Percentiles rank a stretch among this genome's conserved stretches.
These are phyloP conservation scores for Lepidotrigona ventralis DNA, from an alignment of 1,140 invertebrate species.

Conservation along the genomic window DNA sequence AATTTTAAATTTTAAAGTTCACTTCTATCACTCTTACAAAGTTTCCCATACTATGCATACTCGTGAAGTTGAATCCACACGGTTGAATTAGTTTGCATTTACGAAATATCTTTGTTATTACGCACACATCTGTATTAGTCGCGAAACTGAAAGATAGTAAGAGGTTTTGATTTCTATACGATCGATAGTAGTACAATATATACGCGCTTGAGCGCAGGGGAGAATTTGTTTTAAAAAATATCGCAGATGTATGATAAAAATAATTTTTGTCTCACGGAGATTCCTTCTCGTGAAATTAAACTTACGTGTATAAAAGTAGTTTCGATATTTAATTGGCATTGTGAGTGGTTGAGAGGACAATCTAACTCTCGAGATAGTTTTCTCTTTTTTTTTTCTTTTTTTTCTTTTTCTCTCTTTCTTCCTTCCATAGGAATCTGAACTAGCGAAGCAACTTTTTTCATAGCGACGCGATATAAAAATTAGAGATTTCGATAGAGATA, in stretches of 20 bases:
- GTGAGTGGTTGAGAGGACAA: constrained; percentile 31
- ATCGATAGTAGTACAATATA: background rate
- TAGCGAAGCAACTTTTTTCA: constrained; percentile 46
- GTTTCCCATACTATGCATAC: background rate
- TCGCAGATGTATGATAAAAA: constrained; percentile 42
- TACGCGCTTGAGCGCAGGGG: background rate
- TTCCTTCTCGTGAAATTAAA: constrained; percentile 17
- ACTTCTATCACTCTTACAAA: background rate
- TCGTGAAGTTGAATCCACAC: background rate
- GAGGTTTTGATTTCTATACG: background rate
- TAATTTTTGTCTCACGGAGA: constrained; percentile 43
- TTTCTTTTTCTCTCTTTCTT: background rate
- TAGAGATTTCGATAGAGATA: constrained; percentile 30
- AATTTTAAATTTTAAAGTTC: background rate
- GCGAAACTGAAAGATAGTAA: constrained; percentile 13
- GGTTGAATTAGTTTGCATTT: background rate
- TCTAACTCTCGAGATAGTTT: constrained; percentile 20
- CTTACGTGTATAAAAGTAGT: constrained; percentile 58
- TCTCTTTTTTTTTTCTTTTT: background rate
- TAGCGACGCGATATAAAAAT: constrained; percentile 45
- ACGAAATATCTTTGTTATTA: background rate
- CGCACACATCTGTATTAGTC: background rate
- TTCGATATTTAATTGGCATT: constrained; percentile 59
- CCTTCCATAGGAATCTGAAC: background rate
- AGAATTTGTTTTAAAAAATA: constrained; percentile 48